Evolutionary conservation across 30 jellyfish, hydroid and myxozoan genomes (phyloP).

Genomic region (Cassiopea andromeda): DNA sequence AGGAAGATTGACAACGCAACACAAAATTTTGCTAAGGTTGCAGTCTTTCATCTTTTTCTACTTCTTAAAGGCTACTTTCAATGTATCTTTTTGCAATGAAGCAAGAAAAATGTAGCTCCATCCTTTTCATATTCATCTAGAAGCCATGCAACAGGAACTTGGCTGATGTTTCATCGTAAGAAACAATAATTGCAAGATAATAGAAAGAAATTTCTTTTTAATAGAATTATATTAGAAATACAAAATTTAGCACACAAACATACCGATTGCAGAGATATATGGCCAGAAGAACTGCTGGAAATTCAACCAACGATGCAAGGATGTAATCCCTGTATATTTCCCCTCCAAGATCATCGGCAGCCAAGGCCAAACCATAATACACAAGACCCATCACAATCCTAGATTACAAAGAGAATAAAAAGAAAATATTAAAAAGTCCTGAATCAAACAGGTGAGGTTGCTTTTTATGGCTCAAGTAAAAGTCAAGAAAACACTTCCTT

Average conservation of each 20-base stretch:
- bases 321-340: slow-evolving; percentile 78
- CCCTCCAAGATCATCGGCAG: slow-evolving; percentile 79
- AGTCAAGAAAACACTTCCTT: no score
- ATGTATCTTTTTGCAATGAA: background rate
- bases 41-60: no score
- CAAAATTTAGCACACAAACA: background rate
- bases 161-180: background rate
- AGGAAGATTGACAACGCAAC: no score
- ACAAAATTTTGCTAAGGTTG: no score
- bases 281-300: slow-evolving; percentile 61
- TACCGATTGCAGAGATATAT: slow-evolving; percentile 49
- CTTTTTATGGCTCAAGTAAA: no score
- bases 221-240: background rate
- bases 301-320: slow-evolving; percentile 39
- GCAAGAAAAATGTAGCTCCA: background rate
- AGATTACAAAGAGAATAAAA: background rate
- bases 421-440: no score
- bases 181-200: background rate
- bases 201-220: no score
- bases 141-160: background rate
- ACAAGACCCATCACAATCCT: slow-evolving; percentile 55
- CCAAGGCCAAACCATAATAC: slow-evolving; percentile 43
- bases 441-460: no score
- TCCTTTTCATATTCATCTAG: background rate
- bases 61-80: background rate